Evolutionary conservation across 2,888 invertebrate species (phyloP).

Genomic region (Uloborus plumipes): DNA sequence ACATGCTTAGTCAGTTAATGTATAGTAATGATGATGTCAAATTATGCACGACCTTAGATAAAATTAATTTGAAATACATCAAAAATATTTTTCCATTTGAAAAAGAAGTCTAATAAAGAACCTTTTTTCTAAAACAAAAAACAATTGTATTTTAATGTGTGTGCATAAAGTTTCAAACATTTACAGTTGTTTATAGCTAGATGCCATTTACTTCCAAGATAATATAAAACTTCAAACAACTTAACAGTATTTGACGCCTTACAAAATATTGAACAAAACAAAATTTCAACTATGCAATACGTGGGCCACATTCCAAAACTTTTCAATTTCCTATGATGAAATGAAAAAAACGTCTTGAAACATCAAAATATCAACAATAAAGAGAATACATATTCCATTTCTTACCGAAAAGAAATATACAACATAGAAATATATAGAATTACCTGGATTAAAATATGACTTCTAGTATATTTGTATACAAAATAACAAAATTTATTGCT

Average conservation of each 20-base stretch:
- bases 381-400: slow-evolving; percentile 15
- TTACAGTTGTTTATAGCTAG: neutral
- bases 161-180: slow-evolving; percentile 18
- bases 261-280: neutral
- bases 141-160: neutral
- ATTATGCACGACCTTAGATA: too few relatives aligned
- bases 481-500: slow-evolving; percentile 9
- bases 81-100: too few relatives aligned
- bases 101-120: neutral
- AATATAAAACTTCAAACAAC: too few relatives aligned
- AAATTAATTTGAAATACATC: too few relatives aligned
- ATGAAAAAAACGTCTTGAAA: too few relatives aligned
- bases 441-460: slow-evolving; percentile 39
- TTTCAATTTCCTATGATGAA: too few relatives aligned
- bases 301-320: too few relatives aligned
- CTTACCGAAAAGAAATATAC: slow-evolving; percentile 26
- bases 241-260: neutral
- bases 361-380: slow-evolving; percentile 17
- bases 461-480: slow-evolving; percentile 21
- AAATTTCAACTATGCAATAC: too few relatives aligned
- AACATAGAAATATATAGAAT: slow-evolving; percentile 27
- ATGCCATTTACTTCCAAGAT: too few relatives aligned
- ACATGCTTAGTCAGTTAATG: too few relatives aligned
- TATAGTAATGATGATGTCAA: too few relatives aligned
- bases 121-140: neutral